Conservation (phyloP, 2,113 vertebrate species). For the Numida meleagris region DNA sequence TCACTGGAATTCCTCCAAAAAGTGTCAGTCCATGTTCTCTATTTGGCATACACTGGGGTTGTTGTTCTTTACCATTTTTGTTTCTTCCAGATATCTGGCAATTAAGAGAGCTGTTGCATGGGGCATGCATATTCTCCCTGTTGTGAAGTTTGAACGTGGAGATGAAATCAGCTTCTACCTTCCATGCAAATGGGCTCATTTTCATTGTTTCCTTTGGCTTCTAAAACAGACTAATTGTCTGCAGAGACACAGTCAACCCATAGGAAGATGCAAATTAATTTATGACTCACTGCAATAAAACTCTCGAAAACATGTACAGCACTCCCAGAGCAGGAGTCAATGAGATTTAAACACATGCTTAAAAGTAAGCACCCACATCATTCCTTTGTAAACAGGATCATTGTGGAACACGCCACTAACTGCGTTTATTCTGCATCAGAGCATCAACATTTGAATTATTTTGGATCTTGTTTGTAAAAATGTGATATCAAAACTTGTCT, state of each 20-base stretch:
- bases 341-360: not conserved
- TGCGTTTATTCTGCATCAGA: not conserved
- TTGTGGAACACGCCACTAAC: not conserved
- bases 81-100: not conserved
- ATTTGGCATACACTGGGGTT: accelerated
- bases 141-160: not conserved
- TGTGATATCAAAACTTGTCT: not conserved
- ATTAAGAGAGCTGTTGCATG: not conserved
- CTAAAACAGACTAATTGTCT: not conserved
- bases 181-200: not conserved
- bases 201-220: conserved; percentile 2
- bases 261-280: not conserved
- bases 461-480: not conserved
- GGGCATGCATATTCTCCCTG: not conserved
- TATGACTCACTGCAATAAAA: not conserved
- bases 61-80: not conserved
- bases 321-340: not conserved
- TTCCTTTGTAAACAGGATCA: not conserved
- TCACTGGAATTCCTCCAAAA: not conserved
- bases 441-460: not conserved
- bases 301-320: not conserved
- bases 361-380: not conserved
- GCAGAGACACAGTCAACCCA: not conserved
- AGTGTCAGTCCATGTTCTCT: not conserved
- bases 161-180: not conserved